A percentile compares a stretch with the other conserved stretches of the same genome.
These are phyloP conservation scores for Drosophila sp. DNA, from an alignment of 1,140 invertebrate genomes.

Conservation along the genomic window DNA sequence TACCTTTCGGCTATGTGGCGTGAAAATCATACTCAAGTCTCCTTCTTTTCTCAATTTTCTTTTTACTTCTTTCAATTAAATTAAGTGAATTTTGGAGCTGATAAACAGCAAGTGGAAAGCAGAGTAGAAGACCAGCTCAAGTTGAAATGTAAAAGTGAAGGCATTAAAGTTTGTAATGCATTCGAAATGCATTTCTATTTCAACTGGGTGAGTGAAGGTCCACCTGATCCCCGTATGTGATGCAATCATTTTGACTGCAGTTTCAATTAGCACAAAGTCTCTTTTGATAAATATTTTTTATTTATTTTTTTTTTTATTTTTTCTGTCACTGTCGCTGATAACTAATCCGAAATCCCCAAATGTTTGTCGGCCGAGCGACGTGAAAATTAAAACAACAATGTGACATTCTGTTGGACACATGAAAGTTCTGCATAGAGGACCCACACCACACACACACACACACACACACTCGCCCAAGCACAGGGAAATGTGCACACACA, in stretches of 20 bases:
- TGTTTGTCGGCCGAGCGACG: conserved; percentile 25
- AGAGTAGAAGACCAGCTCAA: conserved; percentile 1
- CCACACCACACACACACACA: conserved; percentile 1
- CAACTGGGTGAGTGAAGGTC: too few relatives aligned
- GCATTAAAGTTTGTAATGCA: neutral
- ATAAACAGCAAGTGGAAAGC: conserved; percentile 61
- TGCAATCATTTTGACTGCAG: neutral
- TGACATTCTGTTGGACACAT: conserved; percentile 17
- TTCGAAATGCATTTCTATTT: neutral
- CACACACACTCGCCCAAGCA: conserved; percentile 1
- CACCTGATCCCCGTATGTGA: too few relatives aligned
- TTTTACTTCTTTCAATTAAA: conserved; percentile 62
- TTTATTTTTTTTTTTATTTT: neutral
- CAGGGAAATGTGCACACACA: neutral
- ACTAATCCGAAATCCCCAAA: conserved; percentile 31
- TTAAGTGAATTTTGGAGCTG: conserved; percentile 73
- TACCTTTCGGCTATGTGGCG: conserved; percentile 11
- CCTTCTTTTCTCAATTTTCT: conserved; percentile 19
- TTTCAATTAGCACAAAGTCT: conserved; percentile 42
- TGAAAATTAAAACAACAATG: conserved; percentile 37
- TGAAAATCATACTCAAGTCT: conserved; percentile 53
- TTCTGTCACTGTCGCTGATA: conserved; percentile 5
- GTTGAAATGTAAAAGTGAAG: neutral
- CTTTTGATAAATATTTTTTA: conserved; percentile 29
- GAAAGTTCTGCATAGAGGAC: neutral